Percentiles rank a stretch among this genome's conserved stretches.
Evolutionary conservation across 2,888 invertebrate genomes (phyloP).

Genomic region (Apamea monoglypha): DNA sequence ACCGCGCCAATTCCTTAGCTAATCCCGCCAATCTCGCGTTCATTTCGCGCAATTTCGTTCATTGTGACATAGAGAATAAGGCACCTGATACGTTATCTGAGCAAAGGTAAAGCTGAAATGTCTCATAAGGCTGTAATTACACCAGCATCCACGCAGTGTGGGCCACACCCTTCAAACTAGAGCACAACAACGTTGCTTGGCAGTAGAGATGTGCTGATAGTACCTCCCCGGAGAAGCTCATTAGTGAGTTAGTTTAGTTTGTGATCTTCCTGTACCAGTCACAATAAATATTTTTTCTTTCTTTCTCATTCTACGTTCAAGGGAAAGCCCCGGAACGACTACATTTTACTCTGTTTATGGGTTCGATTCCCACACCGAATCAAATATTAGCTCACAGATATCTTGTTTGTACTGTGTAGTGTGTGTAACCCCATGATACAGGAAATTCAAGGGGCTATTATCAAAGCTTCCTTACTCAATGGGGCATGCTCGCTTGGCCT

Average conservation of each 20-base stretch:
- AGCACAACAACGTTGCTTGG: not conserved
- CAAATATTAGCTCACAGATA: conserved; percentile 39
- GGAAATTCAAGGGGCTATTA: conserved; percentile 40
- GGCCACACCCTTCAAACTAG: not conserved
- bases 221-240: not conserved
- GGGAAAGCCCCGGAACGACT: not conserved
- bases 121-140: not conserved
- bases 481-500: conserved; percentile 42
- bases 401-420: conserved; percentile 20
- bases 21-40: no score
- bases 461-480: conserved; percentile 22
- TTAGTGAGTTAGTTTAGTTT: no score
- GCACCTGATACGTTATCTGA: no score
- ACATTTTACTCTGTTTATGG: not conserved
- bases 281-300: no score
- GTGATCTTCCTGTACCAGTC: no score
- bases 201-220: not conserved
- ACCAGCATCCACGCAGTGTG: not conserved
- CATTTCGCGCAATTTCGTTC: no score
- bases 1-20: no score
- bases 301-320: not conserved
- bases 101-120: not conserved
- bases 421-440: conserved; percentile 22
- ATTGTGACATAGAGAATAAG: no score
- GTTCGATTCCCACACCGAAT: conserved; percentile 13